These are phyloP conservation scores for Eupeodes luniger DNA, from an alignment of 2,888 invertebrate genomes.

Conservation along the genomic window DNA sequence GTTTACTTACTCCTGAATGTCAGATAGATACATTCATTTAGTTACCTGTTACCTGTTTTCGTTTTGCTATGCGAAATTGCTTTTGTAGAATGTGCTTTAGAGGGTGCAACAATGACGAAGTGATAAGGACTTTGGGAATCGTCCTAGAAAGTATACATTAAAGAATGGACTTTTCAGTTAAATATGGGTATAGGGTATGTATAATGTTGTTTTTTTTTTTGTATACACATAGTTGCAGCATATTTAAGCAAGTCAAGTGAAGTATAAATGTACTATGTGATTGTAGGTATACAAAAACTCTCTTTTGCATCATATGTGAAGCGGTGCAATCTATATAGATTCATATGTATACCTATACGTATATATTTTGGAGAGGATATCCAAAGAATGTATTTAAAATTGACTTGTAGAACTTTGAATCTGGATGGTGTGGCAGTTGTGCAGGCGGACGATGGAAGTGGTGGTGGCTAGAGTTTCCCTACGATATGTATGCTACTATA, in stretches of 20 bases:
- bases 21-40: conserved; percentile 59
- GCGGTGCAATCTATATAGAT: not conserved
- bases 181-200: not conserved
- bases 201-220: too few species aligned
- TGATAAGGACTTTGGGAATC: conserved; percentile 66
- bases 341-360: not conserved
- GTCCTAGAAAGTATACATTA: conserved; percentile 15
- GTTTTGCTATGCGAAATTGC: conserved; percentile 38
- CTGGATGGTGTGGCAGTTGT: not conserved
- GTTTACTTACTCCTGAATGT: conserved; percentile 53
- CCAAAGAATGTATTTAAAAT: conserved; percentile 67
- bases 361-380: conserved; percentile 31
- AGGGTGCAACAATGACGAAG: conserved; percentile 55
- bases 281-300: not conserved
- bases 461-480: not conserved
- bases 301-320: conserved; percentile 1
- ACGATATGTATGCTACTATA: not conserved
- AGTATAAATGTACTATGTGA: conserved; percentile 40
- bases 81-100: conserved; percentile 46
- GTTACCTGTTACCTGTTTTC: conserved; percentile 62
- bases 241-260: conserved; percentile 63
- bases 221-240: conserved; percentile 6
- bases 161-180: conserved; percentile 19
- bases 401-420: conserved; percentile 68
- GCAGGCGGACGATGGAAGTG: not conserved